Base-by-base conservation (phyloP, 2,113 vertebrate genomes). In the Serilophus lunatus region DNA sequence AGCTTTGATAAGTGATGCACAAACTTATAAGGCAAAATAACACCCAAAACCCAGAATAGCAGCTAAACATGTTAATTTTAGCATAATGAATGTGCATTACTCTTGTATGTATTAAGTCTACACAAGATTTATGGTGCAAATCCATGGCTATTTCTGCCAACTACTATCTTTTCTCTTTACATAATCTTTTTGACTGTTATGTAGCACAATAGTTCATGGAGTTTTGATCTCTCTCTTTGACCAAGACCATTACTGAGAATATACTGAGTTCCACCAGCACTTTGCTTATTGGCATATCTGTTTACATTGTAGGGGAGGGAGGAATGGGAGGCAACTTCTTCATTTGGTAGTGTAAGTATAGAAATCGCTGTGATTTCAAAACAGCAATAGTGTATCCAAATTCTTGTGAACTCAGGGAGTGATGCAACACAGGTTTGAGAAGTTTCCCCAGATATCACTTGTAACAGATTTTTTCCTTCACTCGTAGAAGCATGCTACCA, bases 31-130 rank as follows among this genome's bases (percentile, higher is more conserved):
- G 7, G 11, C 76, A 78, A 78, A 78, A 51, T n/a, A 71, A 22
- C 1, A 2, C 10, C 10, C 13, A 6, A 40, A 61, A 51, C 28
- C 0, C 14, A 65, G 12, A 86, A 51, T 15, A 65, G 15, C 6
- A 40, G 3, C 3, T 33, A 72, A 69, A 36, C 1, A 8, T 10
- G 5, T 35, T 61, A 14, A 23, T 61, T 91, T 81, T 81, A 77
- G 5, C 42, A 28, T 26, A 75, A 66, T 18, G 18, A 54, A 20
- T 2, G 7, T 40, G 6, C 10, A 24, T 63, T 81, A 9, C 66
- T 86, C 7, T 36, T 5, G 2, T 19, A 76, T 31, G 53, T 20
- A 33, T 36, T 66, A 63, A 10, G 9, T 9, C 2, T 66, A 45
- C 6, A 47, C 3, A 71, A 54, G 29, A 47, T 29, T 86, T 86